A percentile compares a stretch with the other conserved stretches of the same genome.
Evolutionary conservation across 2,888 invertebrate genomes (phyloP).

Genomic region (Cephus pulcher): DNA sequence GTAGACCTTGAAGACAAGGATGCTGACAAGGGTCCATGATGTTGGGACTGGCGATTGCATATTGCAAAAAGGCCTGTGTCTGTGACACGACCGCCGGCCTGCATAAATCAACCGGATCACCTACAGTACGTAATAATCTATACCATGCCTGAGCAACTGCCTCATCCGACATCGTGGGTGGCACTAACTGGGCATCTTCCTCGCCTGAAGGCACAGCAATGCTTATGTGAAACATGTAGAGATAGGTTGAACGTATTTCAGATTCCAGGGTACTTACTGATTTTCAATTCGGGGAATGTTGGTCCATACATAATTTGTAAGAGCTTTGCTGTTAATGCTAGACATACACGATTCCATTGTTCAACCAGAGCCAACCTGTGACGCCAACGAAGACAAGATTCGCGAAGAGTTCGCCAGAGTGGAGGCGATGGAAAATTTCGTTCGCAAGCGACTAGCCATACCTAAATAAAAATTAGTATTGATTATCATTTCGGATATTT

Average conservation of each 20-base stretch:
- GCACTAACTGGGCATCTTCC: conserved; percentile 86
- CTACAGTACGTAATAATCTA: conserved; percentile 91
- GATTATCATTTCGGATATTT: background rate
- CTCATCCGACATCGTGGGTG: conserved; percentile 86
- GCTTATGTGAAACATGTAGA: background rate
- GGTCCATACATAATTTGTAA: conserved; percentile 91
- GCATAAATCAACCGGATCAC: conserved; percentile 93
- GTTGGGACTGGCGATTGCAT: conserved; percentile 81
- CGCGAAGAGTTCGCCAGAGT: conserved; percentile 93
- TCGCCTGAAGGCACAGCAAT: conserved; percentile 72
- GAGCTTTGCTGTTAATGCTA: conserved; percentile 87
- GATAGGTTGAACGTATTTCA: background rate
- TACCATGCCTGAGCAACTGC: conserved; percentile 97
- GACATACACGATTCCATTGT: conserved; percentile 95
- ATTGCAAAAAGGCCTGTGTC: conserved; percentile 82
- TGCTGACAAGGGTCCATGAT: conserved; percentile 92
- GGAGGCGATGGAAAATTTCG: conserved; percentile 94
- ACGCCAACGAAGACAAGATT: conserved; percentile 93
- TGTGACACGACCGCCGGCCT: conserved; percentile 81
- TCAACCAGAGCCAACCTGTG: conserved; percentile 93
- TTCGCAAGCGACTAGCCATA: conserved; percentile 80
- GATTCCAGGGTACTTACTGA: conserved; percentile 70
- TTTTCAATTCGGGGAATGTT: conserved; percentile 82
- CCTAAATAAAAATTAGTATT: conserved; percentile 50
- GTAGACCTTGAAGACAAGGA: conserved; percentile 85